phyloP scores from a whole-genome alignment of 2,888 invertebrate species.

The Drosophila affinis region DNA sequence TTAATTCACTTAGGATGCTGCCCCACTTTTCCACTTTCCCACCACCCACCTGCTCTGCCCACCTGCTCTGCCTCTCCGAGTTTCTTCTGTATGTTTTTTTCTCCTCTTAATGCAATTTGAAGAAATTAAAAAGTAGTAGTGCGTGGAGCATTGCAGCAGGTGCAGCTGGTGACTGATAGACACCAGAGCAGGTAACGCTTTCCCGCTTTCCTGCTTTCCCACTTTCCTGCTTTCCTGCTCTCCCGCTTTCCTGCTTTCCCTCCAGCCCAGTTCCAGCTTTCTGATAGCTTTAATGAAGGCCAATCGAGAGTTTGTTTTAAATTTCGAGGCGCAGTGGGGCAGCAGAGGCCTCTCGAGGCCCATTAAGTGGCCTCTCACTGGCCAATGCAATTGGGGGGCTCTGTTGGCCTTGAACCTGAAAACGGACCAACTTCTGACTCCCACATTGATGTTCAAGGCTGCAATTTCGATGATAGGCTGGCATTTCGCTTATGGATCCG shows the following conservation, averaged over 20 bases:
- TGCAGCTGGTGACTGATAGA: constrained; percentile 1
- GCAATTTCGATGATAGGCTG: no score
- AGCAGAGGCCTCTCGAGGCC: background rate
- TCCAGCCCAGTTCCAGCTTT: background rate
- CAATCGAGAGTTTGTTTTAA: constrained; percentile 35
- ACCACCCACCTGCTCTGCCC: background rate
- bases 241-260: constrained; percentile 1
- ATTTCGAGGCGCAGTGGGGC: background rate
- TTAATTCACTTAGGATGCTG: constrained; percentile 63
- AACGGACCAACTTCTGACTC: no score
- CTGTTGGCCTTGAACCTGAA: background rate
- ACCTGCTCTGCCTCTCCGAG: background rate
- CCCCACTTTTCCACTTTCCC: background rate
- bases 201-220: no score
- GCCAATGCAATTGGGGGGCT: no score
- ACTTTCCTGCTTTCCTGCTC: background rate
- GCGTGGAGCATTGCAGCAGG: constrained; percentile 39
- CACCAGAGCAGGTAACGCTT: background rate
- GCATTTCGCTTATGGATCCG: no score
- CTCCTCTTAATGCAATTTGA: constrained; percentile 67
- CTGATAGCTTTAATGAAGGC: constrained; percentile 45
- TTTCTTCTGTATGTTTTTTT: constrained; percentile 1
- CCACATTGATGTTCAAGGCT: no score
- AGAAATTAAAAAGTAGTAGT: constrained; percentile 73
- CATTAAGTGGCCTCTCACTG: constrained; percentile 1